Percentiles rank a stretch among this genome's conserved stretches.
Conservation (phyloP, 2,888 invertebrate genomes). For the Abrostola triplasia region DNA sequence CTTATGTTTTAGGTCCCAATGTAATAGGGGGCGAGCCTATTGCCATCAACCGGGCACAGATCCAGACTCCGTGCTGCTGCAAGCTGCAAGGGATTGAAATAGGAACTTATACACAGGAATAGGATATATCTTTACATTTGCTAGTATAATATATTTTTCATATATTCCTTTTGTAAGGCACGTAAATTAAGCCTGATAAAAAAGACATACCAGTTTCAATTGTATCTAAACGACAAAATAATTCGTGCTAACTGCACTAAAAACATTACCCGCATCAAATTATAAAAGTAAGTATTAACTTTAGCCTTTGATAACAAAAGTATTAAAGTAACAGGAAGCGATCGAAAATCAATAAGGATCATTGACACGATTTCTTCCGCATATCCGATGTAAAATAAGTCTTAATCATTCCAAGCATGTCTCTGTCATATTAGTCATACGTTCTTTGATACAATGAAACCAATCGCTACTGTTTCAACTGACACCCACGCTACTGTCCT, state of each 20-base stretch:
- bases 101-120: too few species aligned
- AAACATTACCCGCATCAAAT: background rate
- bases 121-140: too few species aligned
- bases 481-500: slow-evolving; percentile 28
- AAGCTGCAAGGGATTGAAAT: too few species aligned
- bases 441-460: slow-evolving; percentile 18
- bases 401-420: slow-evolving; percentile 51
- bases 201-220: too few species aligned
- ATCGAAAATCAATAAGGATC: slow-evolving; percentile 33
- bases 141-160: too few species aligned
- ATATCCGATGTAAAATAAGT: slow-evolving; percentile 14
- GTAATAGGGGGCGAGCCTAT: too few species aligned
- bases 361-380: slow-evolving; percentile 44
- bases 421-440: slow-evolving; percentile 45
- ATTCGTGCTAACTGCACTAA: background rate
- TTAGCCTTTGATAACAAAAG: slow-evolving; percentile 14
- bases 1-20: too few species aligned
- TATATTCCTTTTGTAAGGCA: too few species aligned
- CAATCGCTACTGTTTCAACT: slow-evolving; percentile 32
- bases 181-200: too few species aligned
- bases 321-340: slow-evolving; percentile 31
- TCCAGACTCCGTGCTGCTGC: too few species aligned
- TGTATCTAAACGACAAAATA: background rate
- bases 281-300: background rate
- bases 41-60: too few species aligned